phyloP scores from a whole-genome alignment of 2,888 invertebrate genomes.

The Acleris emargana region DNA sequence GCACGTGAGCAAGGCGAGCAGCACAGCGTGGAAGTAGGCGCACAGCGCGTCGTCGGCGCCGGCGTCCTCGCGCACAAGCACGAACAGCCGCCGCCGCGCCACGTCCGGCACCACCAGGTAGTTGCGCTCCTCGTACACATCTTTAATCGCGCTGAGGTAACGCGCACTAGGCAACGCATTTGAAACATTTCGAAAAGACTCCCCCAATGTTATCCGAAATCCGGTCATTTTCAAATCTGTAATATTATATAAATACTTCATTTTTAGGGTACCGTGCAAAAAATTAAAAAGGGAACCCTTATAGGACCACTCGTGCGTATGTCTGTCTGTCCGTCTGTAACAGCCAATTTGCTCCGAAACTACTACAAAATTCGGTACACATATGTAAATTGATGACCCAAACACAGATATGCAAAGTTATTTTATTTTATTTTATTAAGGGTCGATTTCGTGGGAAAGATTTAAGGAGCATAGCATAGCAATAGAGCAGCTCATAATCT shows the following conservation, averaged over 20 bases:
- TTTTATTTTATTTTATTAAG: too few relatives aligned
- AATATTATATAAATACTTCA: slow-evolving; percentile 48
- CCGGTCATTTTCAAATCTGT: slow-evolving; percentile 85
- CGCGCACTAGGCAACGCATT: slow-evolving; percentile 41
- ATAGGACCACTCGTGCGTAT: too few relatives aligned
- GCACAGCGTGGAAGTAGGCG: slow-evolving; percentile 87
- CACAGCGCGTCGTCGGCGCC: slow-evolving; percentile 82
- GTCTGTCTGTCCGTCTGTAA: too few relatives aligned
- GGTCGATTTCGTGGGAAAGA: too few relatives aligned
- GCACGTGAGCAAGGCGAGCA: slow-evolving; percentile 68
- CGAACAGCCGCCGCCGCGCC: slow-evolving; percentile 73
- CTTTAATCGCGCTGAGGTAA: slow-evolving; percentile 64
- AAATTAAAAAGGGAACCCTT: too few relatives aligned
- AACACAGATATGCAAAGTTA: too few relatives aligned
- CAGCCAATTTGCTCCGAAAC: too few relatives aligned
- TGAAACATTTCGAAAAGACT: slow-evolving; percentile 73
- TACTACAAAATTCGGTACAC: too few relatives aligned
- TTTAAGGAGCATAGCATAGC: too few relatives aligned
- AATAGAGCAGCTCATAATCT: too few relatives aligned
- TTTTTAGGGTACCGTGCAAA: too few relatives aligned
- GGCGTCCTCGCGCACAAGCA: slow-evolving; percentile 82
- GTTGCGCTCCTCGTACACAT: slow-evolving; percentile 72
- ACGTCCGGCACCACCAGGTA: slow-evolving; percentile 83
- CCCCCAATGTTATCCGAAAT: slow-evolving; percentile 85
- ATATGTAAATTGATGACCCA: too few relatives aligned